Conservation (phyloP, 1,140 invertebrate species). For the Hetaerina americana region DNA sequence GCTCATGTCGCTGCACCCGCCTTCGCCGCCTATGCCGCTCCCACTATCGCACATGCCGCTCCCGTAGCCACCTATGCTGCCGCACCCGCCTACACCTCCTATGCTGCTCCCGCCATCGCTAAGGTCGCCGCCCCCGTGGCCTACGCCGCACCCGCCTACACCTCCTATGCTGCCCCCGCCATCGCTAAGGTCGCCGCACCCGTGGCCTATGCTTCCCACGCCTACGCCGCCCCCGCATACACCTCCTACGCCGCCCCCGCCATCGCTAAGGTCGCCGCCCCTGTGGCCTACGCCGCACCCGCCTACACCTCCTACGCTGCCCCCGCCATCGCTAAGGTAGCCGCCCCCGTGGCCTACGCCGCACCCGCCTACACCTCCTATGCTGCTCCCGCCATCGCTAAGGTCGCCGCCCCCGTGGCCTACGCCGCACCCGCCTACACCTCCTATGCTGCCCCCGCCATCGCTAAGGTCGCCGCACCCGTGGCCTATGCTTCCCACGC, state of each 20-base stretch:
- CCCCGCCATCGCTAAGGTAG: constrained; percentile 1
- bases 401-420: not conserved
- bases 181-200: constrained; percentile 9
- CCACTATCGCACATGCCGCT: constrained; percentile 2
- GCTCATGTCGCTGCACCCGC: constrained; percentile 29
- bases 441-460: constrained; percentile 15
- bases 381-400: not conserved
- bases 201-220: constrained; percentile 19
- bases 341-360: constrained; percentile 10
- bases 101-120: constrained; percentile 15
- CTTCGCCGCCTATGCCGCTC: constrained; percentile 15
- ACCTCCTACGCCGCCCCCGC: not conserved
- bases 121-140: not conserved
- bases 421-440: constrained; percentile 9
- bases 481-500: constrained; percentile 3
- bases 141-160: constrained; percentile 5
- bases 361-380: constrained; percentile 5
- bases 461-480: constrained; percentile 5
- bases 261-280: not conserved
- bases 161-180: constrained; percentile 6
- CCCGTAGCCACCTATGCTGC: not conserved
- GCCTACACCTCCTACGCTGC: constrained; percentile 5
- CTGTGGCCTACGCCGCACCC: constrained; percentile 3
- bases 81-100: constrained; percentile 10
- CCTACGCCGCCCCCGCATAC: constrained; percentile 47